Base-by-base conservation (phyloP, 2,113 vertebrate genomes). In the Martes martes region DNA sequence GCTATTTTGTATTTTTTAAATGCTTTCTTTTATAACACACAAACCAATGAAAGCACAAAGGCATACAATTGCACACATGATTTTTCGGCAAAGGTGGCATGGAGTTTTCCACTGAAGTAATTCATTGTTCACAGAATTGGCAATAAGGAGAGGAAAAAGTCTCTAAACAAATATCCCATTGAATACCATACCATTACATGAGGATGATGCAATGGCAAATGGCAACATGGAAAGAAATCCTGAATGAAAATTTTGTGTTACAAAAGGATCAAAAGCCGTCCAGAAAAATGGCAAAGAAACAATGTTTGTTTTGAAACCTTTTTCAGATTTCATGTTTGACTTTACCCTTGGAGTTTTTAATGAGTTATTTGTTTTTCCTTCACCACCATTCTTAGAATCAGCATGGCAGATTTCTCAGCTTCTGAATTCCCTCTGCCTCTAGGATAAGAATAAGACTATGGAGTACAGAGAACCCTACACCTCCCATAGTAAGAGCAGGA, bases 121-220 rank as follows among this genome's bases (percentile, higher is more conserved):
- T 55, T 94, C 92, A 96, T 96, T 98, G 97, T 97, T 89, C 78
- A 59, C 79, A 79, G 92, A 92, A 79, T 74, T 96, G 92, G 94
- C 96, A 96, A 57, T 84, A 65, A 96, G 69, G 89, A 91, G 74
- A 74, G 87, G 71, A 71, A 36, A 47, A 79, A 59, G 2, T 71
- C 45, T 86, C 86, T 21, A 92, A 92, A 98, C 96, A 98, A 97
- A 90, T 28, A 69, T 74, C n/a, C 91, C 67, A 63, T 95, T 97
- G 93, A 97, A 86, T 86, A 91, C 80, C 19, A 36, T 5, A 74
- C 73, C 73, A 59, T 69, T 67, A 79, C 21, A 13, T 2, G 33
- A 86, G 21, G 39, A 73, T 97, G 94, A 96, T 14, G 90, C 95
- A 93, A 93, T 83, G 65, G 52, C 86, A 82, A 69, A 83, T 23